Evolutionary conservation across 1,140 invertebrate species (phyloP), one percentile per base, ranked within the genome.

Genomic region (Riptortus pedestris): DNA sequence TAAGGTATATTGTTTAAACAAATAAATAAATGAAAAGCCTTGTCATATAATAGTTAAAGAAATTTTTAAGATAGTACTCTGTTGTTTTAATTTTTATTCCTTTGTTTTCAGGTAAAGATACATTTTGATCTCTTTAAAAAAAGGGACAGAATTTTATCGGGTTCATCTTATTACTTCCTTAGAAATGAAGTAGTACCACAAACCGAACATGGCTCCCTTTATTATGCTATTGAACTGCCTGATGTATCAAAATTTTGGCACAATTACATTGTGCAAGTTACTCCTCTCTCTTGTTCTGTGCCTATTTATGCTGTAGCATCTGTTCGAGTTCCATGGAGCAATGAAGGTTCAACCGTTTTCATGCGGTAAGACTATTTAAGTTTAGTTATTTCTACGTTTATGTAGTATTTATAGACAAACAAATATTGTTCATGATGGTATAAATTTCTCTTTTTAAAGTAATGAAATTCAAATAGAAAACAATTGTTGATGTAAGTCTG

Each of bases 41-140:
- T n/a, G n/a, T n/a, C n/a, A n/a, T n/a, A n/a, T n/a, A n/a, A n/a
- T n/a, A n/a, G n/a, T n/a, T n/a, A n/a, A n/a, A n/a, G n/a, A n/a
- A n/a, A n/a, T n/a, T n/a, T n/a, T n/a, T n/a, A n/a, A n/a, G n/a
- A n/a, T n/a, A n/a, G n/a, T n/a, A n/a, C n/a, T n/a, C n/a, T n/a
- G n/a, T n/a, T n/a, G n/a, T 31, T 58, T 33, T 33, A 22, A 18
- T 59, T 18, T n/a, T n/a, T n/a, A 24, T 27, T 57, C 61, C 65
- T 67, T 61, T 59, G 65, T 66, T 76, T 74, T 64, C 73, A 86
- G 81, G 76, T 83, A 26, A 73, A 76, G 57, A 73, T 87, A 47
- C 80, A 83, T 71, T 74, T 85, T 2, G 87, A 88, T 70, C 76
- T 83, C 24, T 82, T 85, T 71, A 78, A 79, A 67, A 73, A 77